Percentiles rank a stretch among this genome's conserved stretches.
phyloP scores from a whole-genome alignment of 2,113 vertebrate species.

The Leucopsar rothschildi region DNA sequence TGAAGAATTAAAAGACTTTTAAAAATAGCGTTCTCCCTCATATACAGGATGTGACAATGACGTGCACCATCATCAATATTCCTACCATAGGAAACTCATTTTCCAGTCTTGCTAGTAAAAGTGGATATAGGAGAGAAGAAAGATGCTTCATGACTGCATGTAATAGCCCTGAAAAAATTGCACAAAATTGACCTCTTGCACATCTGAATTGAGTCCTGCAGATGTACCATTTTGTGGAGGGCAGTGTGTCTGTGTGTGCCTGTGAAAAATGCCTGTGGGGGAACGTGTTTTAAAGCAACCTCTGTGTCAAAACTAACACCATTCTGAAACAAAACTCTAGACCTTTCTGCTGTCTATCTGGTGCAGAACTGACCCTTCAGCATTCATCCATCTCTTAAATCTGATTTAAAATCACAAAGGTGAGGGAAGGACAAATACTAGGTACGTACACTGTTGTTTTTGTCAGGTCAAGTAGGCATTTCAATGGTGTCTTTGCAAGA shows the following conservation, averaged over 20 bases:
- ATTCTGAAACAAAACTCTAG: background rate
- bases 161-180: background rate
- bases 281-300: background rate
- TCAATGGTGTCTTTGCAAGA: background rate
- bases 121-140: background rate
- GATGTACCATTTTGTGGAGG: background rate
- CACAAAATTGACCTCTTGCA: background rate
- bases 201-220: background rate
- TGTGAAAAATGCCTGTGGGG: background rate
- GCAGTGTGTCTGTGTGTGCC: background rate
- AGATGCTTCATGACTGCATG: background rate
- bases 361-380: background rate
- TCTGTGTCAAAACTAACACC: constrained; percentile 4
- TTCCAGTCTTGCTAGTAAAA: background rate
- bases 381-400: background rate
- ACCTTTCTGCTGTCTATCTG: background rate
- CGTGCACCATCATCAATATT: background rate
- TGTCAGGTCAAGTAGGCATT: background rate
- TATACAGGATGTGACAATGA: background rate
- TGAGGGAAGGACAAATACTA: background rate
- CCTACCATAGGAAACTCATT: background rate
- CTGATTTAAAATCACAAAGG: background rate
- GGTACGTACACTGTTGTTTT: background rate
- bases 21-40: background rate
- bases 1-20: background rate